phyloP scores from a whole-genome alignment of 2,797 vertebrate genomes.

The Anas georgica region DNA sequence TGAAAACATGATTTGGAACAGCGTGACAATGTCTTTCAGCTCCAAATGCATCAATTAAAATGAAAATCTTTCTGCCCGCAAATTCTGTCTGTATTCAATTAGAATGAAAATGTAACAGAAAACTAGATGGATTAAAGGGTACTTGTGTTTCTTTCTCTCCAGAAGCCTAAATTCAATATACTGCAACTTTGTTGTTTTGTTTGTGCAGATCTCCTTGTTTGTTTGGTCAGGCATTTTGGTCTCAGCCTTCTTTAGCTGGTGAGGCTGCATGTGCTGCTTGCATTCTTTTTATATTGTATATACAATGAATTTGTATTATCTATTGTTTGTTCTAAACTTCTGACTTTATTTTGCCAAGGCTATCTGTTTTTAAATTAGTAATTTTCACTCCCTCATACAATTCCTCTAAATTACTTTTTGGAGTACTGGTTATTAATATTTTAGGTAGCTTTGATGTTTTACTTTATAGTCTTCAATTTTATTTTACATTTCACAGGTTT shows the following conservation, averaged over 20 bases:
- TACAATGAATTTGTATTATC: conserved; percentile 68
- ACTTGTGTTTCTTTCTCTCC: not conserved
- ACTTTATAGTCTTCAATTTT: conserved; percentile 82
- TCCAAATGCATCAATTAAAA: conserved; percentile 48
- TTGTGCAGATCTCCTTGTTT: conserved; percentile 16
- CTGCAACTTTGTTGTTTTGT: not conserved
- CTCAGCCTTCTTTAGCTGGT: conserved; percentile 15
- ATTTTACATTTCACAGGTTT: conserved; percentile 84
- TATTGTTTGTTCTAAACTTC: conserved; percentile 73
- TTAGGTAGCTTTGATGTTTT: conserved; percentile 82
- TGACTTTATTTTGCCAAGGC: conserved; percentile 56
- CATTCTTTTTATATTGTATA: conserved; percentile 42
- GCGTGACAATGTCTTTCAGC: not conserved
- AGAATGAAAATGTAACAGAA: conserved; percentile 10
- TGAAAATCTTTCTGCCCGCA: conserved; percentile 50
- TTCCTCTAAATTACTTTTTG: conserved; percentile 80
- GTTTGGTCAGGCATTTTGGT: conserved; percentile 33
- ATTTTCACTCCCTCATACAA: conserved; percentile 73
- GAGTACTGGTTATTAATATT: conserved; percentile 82
- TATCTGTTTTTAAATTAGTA: conserved; percentile 78
- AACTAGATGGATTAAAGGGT: not conserved
- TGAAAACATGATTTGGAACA: conserved; percentile 28
- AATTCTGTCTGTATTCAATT: conserved; percentile 6
- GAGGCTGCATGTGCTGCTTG: not conserved
- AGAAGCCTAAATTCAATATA: not conserved